These are phyloP conservation scores for Sesia apiformis DNA, from an alignment of 2,888 invertebrate species.

Conservation along the genomic window DNA sequence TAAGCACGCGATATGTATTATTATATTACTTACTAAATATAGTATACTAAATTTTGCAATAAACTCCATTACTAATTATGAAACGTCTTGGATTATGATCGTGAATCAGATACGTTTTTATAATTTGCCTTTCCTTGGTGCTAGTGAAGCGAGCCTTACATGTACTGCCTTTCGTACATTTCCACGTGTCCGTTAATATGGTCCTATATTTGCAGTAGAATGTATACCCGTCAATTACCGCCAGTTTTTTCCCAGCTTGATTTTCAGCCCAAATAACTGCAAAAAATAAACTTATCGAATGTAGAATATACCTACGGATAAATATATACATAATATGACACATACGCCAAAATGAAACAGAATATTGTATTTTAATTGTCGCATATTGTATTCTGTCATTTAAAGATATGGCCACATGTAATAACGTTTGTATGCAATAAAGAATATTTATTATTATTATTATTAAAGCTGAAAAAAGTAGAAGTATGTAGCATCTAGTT, in stretches of 20 bases:
- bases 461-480: no score
- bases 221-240: constrained; percentile 9
- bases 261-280: not conserved
- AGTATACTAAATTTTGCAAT: constrained; percentile 2
- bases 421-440: no score
- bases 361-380: no score
- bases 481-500: no score
- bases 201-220: constrained; percentile 5
- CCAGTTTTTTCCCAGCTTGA: constrained; percentile 3
- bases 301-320: no score
- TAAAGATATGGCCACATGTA: no score
- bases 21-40: not conserved
- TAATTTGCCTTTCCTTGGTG: not conserved
- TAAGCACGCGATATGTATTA: no score
- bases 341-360: no score
- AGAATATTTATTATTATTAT: no score
- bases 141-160: not conserved
- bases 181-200: constrained; percentile 6
- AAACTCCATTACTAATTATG: constrained; percentile 3
- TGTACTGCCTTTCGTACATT: constrained; percentile 8
- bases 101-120: constrained; percentile 1
- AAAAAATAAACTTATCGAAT: not conserved
- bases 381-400: no score
- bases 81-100: constrained; percentile 1
- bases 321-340: no score